phyloP scores from a whole-genome alignment of 2,888 invertebrate genomes.

The Drosophila formosana region DNA sequence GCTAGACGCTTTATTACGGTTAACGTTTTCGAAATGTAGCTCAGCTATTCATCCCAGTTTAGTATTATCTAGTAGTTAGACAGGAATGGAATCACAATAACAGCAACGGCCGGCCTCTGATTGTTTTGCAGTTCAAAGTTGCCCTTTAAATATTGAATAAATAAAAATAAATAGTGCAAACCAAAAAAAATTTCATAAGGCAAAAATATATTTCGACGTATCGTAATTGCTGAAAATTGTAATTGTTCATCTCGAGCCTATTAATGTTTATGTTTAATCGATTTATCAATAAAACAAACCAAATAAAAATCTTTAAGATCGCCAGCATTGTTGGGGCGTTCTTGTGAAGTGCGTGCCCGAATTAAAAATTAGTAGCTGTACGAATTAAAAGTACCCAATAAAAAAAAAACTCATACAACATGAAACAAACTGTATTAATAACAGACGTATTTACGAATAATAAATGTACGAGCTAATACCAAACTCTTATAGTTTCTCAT shows the following conservation, averaged over 20 bases:
- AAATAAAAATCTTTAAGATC: conserved; percentile 28
- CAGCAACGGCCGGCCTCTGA: conserved; percentile 50
- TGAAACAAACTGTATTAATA: conserved; percentile 66
- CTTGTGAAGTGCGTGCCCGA: conserved; percentile 37
- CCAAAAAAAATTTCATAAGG: conserved; percentile 27
- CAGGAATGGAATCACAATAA: conserved; percentile 26
- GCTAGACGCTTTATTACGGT: conserved; percentile 52
- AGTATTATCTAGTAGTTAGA: conserved; percentile 69
- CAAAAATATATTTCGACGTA: conserved; percentile 60
- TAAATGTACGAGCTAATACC: conserved; percentile 57
- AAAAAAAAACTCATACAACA: conserved; percentile 50
- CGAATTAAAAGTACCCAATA: conserved; percentile 53
- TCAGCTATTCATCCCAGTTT: conserved; percentile 63
- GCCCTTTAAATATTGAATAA: conserved; percentile 18
- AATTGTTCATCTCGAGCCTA: conserved; percentile 48
- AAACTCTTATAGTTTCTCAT: no score
- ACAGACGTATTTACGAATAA: conserved; percentile 72
- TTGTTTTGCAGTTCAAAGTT: conserved; percentile 56
- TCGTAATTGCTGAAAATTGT: conserved; percentile 74
- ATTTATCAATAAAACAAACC: conserved; percentile 32
- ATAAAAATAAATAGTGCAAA: conserved; percentile 33
- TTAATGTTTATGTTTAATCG: conserved; percentile 45
- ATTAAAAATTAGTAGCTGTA: conserved; percentile 19
- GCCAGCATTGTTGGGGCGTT: conserved; percentile 40
- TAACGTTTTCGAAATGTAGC: conserved; percentile 58